Percentiles rank a stretch among this genome's conserved stretches.
Conservation (phyloP, 2,797 vertebrate species). For the Holocentrus rufus region DNA sequence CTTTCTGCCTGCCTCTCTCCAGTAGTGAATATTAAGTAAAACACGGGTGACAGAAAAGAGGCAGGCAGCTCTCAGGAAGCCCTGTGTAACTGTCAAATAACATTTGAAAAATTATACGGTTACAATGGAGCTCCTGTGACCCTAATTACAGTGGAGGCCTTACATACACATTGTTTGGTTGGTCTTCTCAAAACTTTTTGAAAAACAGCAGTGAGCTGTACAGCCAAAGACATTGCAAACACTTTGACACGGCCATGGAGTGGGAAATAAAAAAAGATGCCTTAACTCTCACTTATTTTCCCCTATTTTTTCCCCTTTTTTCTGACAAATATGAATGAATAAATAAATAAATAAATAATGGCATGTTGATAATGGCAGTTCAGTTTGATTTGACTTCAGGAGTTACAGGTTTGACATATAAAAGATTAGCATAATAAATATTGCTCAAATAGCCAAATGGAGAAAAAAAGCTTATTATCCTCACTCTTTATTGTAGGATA, state of each 20-base stretch:
- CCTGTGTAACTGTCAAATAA: conserved; percentile 65
- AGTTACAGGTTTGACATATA: too few species aligned
- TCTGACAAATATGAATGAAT: too few species aligned
- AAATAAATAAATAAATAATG: too few species aligned
- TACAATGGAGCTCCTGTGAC: conserved; percentile 62
- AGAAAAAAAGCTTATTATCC: too few species aligned
- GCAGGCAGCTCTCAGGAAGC: conserved; percentile 18
- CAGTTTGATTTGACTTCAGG: too few species aligned
- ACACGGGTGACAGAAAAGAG: conserved; percentile 32
- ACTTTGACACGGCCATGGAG: conserved; percentile 11
- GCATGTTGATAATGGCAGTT: neutral
- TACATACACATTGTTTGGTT: conserved; percentile 41
- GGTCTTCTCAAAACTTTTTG: conserved; percentile 65
- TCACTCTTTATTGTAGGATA: too few species aligned
- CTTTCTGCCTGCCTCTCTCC: neutral
- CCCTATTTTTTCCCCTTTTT: too few species aligned
- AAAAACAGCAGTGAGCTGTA: conserved; percentile 23
- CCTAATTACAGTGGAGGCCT: conserved; percentile 56
- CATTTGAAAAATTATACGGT: conserved; percentile 62
- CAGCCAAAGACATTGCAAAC: conserved; percentile 32
- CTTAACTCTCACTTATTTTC: too few species aligned
- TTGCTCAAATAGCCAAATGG: too few species aligned
- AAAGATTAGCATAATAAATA: too few species aligned
- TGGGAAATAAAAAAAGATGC: too few species aligned
- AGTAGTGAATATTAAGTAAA: conserved; percentile 48